phyloP scores from a whole-genome alignment of 2,888 invertebrate species.

The Theodoxus fluviatilis region DNA sequence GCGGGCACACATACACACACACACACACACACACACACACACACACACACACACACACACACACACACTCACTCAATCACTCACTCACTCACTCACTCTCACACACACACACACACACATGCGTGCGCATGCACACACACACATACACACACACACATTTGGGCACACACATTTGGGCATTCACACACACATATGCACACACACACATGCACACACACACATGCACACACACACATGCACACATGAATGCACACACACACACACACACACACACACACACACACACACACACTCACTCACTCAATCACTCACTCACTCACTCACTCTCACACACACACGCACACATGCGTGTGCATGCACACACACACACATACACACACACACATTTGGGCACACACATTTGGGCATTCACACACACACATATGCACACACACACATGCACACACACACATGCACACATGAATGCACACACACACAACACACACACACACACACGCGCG shows the following conservation, averaged over 20 bases:
- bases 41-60: not conserved
- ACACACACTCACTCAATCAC: too few relatives aligned
- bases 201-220: not conserved
- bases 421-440: not conserved
- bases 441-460: not conserved
- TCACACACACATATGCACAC: not conserved
- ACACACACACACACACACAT: not conserved
- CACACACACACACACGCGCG: too few relatives aligned
- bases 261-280: conserved; percentile 10
- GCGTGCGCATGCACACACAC: not conserved
- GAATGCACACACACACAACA: too few relatives aligned
- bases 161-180: not conserved
- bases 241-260: not conserved
- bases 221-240: not conserved
- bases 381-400: not conserved
- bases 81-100: not conserved
- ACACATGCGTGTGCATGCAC: not conserved
- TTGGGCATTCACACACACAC: not conserved
- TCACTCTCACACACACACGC: not conserved
- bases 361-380: not conserved
- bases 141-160: not conserved
- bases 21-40: not conserved
- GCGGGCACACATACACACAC: not conserved
- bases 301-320: too few relatives aligned
- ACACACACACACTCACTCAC: not conserved